A percentile compares a stretch with the other conserved stretches of the same genome.
Evolutionary conservation across 2,797 vertebrate species (phyloP).

Genomic region (Mastacembelus armatus): DNA sequence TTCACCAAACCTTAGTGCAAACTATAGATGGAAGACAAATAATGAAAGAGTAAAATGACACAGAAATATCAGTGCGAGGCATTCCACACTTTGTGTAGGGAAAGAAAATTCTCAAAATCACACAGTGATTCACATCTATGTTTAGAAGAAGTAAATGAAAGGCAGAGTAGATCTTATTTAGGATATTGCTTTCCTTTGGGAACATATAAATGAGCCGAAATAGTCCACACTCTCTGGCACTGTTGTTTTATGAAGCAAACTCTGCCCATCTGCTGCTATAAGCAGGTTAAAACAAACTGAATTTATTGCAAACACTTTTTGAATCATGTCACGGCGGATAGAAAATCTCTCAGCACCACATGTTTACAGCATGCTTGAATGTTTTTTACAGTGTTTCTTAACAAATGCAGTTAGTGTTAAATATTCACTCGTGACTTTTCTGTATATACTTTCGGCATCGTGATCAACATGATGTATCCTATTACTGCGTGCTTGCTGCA

Average conservation of each 20-base stretch:
- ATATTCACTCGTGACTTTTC: constrained; percentile 32
- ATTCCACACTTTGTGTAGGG: neutral
- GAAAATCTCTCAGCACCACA: constrained; percentile 37
- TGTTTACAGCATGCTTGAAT: constrained; percentile 46
- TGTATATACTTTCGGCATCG: constrained; percentile 40
- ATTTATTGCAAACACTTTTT: constrained; percentile 66
- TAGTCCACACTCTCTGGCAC: constrained; percentile 35
- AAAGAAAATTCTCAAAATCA: constrained; percentile 17
- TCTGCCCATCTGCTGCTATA: constrained; percentile 55
- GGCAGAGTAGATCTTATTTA: constrained; percentile 50
- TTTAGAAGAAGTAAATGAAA: constrained; percentile 58
- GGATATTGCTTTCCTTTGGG: constrained; percentile 45
- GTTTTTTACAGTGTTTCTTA: constrained; percentile 45
- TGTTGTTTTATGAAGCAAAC: constrained; percentile 59
- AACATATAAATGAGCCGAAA: constrained; percentile 53
- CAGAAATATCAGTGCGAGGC: constrained; percentile 3
- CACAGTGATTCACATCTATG: constrained; percentile 41
- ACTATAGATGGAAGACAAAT: constrained; percentile 20
- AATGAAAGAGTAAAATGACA: neutral
- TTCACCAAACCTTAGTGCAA: constrained; percentile 5
- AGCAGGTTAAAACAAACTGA: constrained; percentile 64
- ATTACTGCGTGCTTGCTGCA: constrained; percentile 23
- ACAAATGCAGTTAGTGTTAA: constrained; percentile 43
- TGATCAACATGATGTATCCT: constrained; percentile 32
- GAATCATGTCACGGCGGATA: constrained; percentile 28